phyloP scores from a whole-genome alignment of 23 tunicate species.

The Styela plicata region DNA sequence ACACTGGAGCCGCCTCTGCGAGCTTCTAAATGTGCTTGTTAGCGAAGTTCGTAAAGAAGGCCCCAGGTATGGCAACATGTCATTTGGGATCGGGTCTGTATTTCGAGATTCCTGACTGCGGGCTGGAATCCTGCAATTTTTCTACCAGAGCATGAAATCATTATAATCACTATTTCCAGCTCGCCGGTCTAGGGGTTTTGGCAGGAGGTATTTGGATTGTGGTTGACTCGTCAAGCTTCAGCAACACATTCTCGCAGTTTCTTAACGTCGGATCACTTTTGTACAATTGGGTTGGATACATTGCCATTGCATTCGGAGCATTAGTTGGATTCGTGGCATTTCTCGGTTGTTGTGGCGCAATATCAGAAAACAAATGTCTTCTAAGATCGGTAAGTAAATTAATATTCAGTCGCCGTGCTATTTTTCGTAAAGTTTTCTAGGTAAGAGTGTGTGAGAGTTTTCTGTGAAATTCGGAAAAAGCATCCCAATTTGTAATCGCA shows the following conservation, averaged over 20 bases:
- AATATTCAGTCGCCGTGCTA: too few relatives aligned
- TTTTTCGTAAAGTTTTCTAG: too few relatives aligned
- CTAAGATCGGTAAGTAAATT: not conserved
- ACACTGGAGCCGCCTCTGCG: too few relatives aligned
- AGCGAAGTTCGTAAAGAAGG: too few relatives aligned
- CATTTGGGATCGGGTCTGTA: too few relatives aligned
- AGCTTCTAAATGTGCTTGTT: too few relatives aligned
- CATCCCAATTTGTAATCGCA: too few relatives aligned
- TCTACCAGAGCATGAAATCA: not conserved
- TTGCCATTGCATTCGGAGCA: not conserved
- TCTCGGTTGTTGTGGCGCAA: slow-evolving; percentile 2
- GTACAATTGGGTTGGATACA: not conserved
- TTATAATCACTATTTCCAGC: not conserved
- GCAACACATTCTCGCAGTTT: not conserved
- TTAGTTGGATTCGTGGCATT: not conserved
- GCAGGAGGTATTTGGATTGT: not conserved
- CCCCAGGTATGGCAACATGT: too few relatives aligned
- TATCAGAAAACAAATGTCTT: slow-evolving; percentile 1
- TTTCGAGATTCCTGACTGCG: too few relatives aligned
- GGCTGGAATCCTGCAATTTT: too few relatives aligned
- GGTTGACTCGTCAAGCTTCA: not conserved
- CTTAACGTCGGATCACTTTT: not conserved
- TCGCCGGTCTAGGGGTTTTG: not conserved
- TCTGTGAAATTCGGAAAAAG: too few relatives aligned
- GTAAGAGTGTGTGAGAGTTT: too few relatives aligned